phyloP scores from a whole-genome alignment of 2,888 invertebrate genomes.

The Dasypolia templi region DNA sequence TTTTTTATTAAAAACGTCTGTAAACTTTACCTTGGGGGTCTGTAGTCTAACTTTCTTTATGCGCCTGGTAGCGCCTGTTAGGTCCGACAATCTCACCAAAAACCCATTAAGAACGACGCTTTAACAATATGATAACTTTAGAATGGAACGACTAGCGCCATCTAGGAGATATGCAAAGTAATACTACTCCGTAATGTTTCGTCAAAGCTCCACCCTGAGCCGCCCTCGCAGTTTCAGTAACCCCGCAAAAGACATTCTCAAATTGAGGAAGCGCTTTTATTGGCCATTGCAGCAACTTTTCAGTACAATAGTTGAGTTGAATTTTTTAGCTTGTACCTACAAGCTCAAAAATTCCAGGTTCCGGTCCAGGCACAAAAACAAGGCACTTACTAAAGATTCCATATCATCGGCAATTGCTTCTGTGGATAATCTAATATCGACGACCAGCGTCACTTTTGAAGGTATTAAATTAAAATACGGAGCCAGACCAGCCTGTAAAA shows the following conservation, averaged over 20 bases:
- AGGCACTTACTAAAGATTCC: slow-evolving; percentile 73
- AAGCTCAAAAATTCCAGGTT: no score
- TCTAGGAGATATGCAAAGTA: slow-evolving; percentile 22
- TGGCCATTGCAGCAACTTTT: neutral
- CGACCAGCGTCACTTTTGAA: slow-evolving; percentile 65
- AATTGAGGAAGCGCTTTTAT: slow-evolving; percentile 4
- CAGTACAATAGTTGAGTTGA: neutral
- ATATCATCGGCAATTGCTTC: slow-evolving; percentile 70
- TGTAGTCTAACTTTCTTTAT: neutral
- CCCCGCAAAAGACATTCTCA: neutral
- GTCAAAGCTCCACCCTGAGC: neutral
- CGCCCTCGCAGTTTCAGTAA: neutral
- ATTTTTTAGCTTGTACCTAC: no score
- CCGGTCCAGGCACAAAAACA: neutral
- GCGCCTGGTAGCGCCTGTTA: neutral
- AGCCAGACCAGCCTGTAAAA: slow-evolving; percentile 77
- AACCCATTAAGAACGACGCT: neutral
- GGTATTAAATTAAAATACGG: slow-evolving; percentile 77
- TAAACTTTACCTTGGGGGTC: no score
- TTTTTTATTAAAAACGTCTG: neutral
- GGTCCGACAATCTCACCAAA: neutral
- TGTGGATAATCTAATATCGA: slow-evolving; percentile 79
- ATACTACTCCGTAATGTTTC: neutral
- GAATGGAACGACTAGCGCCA: slow-evolving; percentile 26
- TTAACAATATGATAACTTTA: neutral